Conservation (phyloP, 2,113 vertebrate species). For the Eolophus roseicapilla region DNA sequence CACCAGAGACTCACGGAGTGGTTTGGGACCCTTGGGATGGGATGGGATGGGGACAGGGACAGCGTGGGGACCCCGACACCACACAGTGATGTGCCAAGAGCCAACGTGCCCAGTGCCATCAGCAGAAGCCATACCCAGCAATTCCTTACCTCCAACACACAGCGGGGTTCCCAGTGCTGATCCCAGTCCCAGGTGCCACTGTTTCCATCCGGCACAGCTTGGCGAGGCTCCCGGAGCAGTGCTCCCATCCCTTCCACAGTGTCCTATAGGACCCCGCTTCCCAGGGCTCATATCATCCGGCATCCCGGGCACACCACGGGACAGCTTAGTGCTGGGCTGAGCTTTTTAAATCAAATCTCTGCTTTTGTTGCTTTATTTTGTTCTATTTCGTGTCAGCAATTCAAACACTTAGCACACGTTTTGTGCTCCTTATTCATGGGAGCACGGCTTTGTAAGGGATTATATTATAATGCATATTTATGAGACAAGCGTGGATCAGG, state of each 20-base stretch:
- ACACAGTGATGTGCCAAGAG: rapidly evolving
- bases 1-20: background rate
- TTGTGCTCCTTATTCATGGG: conserved; percentile 19
- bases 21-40: background rate
- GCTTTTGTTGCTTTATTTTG: background rate
- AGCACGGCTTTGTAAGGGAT: conserved; percentile 33
- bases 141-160: background rate
- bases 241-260: background rate
- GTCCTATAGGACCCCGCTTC: rapidly evolving
- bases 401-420: background rate
- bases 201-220: background rate
- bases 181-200: rapidly evolving
- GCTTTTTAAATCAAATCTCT: background rate
- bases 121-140: background rate
- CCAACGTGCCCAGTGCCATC: rapidly evolving
- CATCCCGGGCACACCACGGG: rapidly evolving
- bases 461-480: conserved; percentile 71
- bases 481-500: conserved; percentile 66
- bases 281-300: background rate
- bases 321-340: background rate
- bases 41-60: too few species aligned
- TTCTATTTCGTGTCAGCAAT: background rate
- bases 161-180: background rate
- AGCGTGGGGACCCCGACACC: background rate
- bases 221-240: rapidly evolving